A percentile compares a stretch with the other conserved stretches of the same genome.
Evolutionary conservation across 2,113 vertebrate species (phyloP).

Genomic region (Turdus rufiventris): DNA sequence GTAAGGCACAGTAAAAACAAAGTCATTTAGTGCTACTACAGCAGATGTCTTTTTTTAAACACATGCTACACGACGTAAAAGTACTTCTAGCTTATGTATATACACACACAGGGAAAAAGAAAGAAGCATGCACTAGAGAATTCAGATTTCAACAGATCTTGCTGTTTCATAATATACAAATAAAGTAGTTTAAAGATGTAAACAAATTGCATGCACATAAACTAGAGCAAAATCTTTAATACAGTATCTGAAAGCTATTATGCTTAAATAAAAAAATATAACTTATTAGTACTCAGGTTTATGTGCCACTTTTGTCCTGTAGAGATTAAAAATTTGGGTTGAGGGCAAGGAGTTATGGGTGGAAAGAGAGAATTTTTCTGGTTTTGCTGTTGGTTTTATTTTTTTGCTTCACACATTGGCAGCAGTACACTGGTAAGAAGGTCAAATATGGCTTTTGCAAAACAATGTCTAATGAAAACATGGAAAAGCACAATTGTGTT

Average conservation of each 20-base stretch:
- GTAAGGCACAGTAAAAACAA: conserved; percentile 69
- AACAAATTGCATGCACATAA: conserved; percentile 75
- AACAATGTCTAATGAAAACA: conserved; percentile 4
- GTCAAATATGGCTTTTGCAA: conserved; percentile 66
- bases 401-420: conserved; percentile 18
- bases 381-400: background rate
- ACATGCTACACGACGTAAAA: conserved; percentile 64
- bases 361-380: background rate
- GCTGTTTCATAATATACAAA: conserved; percentile 69
- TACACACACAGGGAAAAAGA: conserved; percentile 49
- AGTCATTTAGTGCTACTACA: conserved; percentile 69
- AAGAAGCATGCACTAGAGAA: conserved; percentile 69
- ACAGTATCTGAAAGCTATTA: conserved; percentile 70
- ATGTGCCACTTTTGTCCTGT: conserved; percentile 67
- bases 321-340: conserved; percentile 1
- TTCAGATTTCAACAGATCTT: conserved; percentile 43
- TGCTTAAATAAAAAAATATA: conserved; percentile 76
- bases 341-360: background rate
- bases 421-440: conserved; percentile 17
- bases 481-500: background rate
- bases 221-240: conserved; percentile 72
- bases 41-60: conserved; percentile 57
- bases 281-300: conserved; percentile 71
- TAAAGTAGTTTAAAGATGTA: conserved; percentile 69
- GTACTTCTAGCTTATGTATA: conserved; percentile 68